A percentile compares a stretch with the other conserved stretches of the same genome.
Evolutionary conservation across 2,797 vertebrate genomes (phyloP).

Genomic region (Tenualosa ilisha): DNA sequence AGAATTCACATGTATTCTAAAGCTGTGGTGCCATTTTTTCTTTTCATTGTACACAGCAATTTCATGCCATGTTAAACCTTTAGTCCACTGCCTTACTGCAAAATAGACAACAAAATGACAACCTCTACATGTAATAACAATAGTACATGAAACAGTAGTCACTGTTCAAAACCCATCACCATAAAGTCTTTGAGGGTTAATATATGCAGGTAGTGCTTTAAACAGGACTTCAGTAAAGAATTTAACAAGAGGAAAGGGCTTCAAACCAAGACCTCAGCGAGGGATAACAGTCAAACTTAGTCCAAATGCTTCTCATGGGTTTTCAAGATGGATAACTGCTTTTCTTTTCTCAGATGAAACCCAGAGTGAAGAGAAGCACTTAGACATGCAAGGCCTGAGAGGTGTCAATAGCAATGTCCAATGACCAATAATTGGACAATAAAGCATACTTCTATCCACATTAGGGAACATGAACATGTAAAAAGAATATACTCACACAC

Average conservation of each 20-base stretch:
- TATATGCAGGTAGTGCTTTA: background rate
- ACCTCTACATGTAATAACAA: background rate
- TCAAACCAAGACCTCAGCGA: background rate
- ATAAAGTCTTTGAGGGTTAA: background rate
- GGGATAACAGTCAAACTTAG: background rate
- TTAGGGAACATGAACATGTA: constrained; percentile 12
- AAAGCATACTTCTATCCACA: constrained; percentile 8
- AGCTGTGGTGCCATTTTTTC: background rate
- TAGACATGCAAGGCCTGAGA: constrained; percentile 9
- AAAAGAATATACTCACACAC: background rate
- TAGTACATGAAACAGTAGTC: background rate
- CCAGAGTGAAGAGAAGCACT: background rate
- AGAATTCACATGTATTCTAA: background rate
- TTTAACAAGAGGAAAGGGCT: background rate
- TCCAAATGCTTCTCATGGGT: background rate
- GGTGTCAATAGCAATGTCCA: constrained; percentile 16
- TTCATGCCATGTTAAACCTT: background rate
- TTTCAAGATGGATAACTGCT: background rate
- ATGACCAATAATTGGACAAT: constrained; percentile 28
- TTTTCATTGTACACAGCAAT: too few relatives aligned
- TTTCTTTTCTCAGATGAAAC: background rate
- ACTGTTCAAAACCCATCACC: background rate
- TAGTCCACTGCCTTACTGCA: background rate
- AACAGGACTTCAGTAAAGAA: background rate
- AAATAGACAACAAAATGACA: background rate